phyloP scores from a whole-genome alignment of 2,113 vertebrate genomes.

The Dryoscopus gambensis region DNA sequence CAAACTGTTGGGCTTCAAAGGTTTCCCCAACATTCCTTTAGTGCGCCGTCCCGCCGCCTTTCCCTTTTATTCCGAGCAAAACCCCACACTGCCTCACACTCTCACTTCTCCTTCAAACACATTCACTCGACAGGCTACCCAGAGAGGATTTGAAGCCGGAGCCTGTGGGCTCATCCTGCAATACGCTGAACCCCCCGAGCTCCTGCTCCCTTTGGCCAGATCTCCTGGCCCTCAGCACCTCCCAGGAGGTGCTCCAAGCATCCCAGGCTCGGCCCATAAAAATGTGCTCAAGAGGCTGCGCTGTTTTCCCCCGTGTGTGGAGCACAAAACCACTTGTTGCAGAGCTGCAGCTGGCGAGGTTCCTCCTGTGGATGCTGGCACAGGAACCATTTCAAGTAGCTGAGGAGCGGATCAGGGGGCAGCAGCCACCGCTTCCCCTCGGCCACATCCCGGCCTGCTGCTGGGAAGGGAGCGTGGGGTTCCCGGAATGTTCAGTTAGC shows the following conservation, averaged over 20 bases:
- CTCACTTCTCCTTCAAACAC: not conserved
- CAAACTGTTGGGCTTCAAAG: not conserved
- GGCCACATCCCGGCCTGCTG: not conserved
- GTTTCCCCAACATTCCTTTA: not conserved
- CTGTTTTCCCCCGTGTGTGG: not conserved
- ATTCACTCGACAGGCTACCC: accelerated
- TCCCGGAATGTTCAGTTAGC: not conserved
- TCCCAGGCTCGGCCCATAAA: not conserved
- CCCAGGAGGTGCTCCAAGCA: not conserved
- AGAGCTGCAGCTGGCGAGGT: not conserved
- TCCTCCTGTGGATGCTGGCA: not conserved
- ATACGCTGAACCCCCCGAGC: accelerated
- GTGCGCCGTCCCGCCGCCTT: accelerated
- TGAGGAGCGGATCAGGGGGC: not conserved
- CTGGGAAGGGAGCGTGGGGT: accelerated
- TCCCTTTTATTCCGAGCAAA: not conserved
- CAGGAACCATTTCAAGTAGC: not conserved
- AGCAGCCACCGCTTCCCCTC: not conserved
- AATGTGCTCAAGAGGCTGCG: not conserved
- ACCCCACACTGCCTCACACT: not conserved
- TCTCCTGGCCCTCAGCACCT: not conserved
- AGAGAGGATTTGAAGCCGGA: not conserved
- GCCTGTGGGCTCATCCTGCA: not conserved
- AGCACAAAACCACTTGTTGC: not conserved
- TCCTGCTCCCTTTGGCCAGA: not conserved